Conservation (phyloP, 2,888 invertebrate genomes). For the Hypomecis atomaria region DNA sequence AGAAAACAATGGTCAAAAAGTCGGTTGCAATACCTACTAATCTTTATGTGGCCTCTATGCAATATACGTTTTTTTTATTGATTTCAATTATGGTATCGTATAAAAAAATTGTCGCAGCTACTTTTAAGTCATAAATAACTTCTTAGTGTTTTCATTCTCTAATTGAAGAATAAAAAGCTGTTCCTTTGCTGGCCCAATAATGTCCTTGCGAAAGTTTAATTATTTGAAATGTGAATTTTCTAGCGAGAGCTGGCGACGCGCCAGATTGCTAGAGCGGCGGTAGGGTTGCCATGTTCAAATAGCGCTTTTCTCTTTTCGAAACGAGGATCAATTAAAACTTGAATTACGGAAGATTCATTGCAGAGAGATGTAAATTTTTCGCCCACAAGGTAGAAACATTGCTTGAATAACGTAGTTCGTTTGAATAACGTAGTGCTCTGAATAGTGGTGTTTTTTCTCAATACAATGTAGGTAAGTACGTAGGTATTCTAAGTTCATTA, state of each 20-base stretch:
- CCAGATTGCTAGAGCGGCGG: constrained; percentile 41
- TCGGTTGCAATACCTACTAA: no score
- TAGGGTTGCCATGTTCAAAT: constrained; percentile 29
- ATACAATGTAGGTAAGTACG: no score
- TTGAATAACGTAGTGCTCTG: no score
- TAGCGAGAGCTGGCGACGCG: constrained; percentile 50
- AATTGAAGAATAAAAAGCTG: constrained; percentile 41
- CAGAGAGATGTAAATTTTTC: no score
- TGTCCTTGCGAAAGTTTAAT: constrained; percentile 54
- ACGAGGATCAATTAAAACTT: background rate
- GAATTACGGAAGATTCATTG: no score
- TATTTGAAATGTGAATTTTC: constrained; percentile 59
- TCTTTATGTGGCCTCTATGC: no score
- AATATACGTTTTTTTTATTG: constrained; percentile 1
- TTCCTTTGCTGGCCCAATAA: constrained; percentile 36
- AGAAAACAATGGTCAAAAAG: no score
- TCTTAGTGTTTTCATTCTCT: constrained; percentile 24
- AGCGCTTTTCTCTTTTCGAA: background rate
- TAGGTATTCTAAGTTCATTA: no score
- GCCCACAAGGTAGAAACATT: no score
- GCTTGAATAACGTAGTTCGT: no score
- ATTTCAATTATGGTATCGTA: background rate
- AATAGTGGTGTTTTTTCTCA: no score
- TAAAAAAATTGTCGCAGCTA: background rate
- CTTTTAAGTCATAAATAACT: constrained; percentile 4